phyloP scores from a whole-genome alignment of 2,113 vertebrate genomes.

The Ivindomyrus marchei region DNA sequence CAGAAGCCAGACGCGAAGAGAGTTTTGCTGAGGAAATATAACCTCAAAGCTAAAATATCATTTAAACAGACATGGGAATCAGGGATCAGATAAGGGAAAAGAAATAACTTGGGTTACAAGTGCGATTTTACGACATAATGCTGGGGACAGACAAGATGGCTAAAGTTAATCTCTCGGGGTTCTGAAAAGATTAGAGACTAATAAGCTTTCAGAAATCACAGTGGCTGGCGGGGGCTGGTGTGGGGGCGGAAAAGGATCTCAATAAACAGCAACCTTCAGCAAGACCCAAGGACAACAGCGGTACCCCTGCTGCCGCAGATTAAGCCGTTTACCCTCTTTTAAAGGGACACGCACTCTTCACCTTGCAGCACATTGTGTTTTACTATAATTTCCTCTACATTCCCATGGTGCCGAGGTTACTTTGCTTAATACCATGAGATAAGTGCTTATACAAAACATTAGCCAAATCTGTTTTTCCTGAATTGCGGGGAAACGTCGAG shows the following conservation, averaged over 20 bases:
- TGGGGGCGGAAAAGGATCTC: neutral
- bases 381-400: neutral
- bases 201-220: slow-evolving; percentile 8
- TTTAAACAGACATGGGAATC: neutral
- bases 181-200: neutral
- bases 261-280: neutral
- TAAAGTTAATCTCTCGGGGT: neutral
- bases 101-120: neutral
- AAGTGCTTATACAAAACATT: neutral
- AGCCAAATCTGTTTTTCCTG: neutral
- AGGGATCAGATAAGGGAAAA: neutral
- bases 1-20: neutral
- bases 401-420: neutral
- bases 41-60: neutral
- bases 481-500: neutral
- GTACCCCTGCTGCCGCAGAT: neutral
- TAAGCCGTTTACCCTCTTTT: neutral
- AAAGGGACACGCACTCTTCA: neutral
- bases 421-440: neutral
- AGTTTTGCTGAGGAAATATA: neutral
- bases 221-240: neutral
- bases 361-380: no score
- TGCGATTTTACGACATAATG: neutral
- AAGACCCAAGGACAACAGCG: neutral
- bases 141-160: neutral